These are phyloP conservation scores for Himantopus leucocephalus DNA, from an alignment of 2,113 vertebrate species.

Conservation along the genomic window DNA sequence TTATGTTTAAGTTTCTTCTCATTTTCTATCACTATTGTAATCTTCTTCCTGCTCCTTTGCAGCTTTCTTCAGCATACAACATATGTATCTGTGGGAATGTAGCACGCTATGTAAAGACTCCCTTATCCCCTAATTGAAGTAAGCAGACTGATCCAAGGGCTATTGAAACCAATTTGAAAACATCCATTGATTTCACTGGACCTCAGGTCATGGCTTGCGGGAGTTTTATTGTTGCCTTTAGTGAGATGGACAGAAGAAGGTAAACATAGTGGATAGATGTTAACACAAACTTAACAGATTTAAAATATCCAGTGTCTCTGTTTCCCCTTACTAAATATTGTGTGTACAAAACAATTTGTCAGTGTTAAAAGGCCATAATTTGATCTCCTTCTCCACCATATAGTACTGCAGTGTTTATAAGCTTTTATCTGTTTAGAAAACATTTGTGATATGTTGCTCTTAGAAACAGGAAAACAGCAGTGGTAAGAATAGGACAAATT, in stretches of 20 bases:
- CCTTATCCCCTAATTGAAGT: background rate
- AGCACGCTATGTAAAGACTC: background rate
- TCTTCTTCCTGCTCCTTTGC: background rate
- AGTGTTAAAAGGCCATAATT: background rate
- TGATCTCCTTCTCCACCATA: background rate
- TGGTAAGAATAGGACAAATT: background rate
- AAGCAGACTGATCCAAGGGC: constrained; percentile 24
- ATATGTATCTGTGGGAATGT: constrained; percentile 44
- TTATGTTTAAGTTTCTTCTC: background rate
- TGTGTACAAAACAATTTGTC: background rate
- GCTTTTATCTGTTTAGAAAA: constrained; percentile 4
- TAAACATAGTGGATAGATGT: constrained; percentile 19
- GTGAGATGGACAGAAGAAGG: background rate
- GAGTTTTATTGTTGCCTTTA: constrained; percentile 38
- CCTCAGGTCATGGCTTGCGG: constrained; percentile 44
- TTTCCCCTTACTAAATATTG: background rate
- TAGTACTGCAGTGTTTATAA: background rate
- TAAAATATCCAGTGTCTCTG: background rate
- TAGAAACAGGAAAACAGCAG: background rate
- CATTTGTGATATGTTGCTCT: background rate
- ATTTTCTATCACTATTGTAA: background rate
- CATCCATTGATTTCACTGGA: constrained; percentile 35
- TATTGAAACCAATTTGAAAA: constrained; percentile 52
- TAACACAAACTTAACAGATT: constrained; percentile 20
- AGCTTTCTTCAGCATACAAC: constrained; percentile 1